These are phyloP conservation scores for Procambarus virginalis DNA, from an alignment of 1,140 invertebrate genomes.

Conservation along the genomic window DNA sequence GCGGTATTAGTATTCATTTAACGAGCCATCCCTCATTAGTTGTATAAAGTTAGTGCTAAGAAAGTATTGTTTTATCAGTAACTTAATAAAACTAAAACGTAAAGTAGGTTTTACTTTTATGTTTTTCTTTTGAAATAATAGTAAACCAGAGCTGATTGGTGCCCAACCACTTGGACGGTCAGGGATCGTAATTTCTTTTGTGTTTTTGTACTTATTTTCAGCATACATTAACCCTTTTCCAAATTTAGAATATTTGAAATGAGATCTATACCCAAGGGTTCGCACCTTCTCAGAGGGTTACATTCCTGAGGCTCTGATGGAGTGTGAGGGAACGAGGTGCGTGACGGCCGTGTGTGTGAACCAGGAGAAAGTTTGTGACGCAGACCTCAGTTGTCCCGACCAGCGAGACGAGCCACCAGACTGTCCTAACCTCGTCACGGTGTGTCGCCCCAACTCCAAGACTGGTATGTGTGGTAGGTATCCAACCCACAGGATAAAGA, in stretches of 20 bases:
- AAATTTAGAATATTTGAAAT: too few relatives aligned
- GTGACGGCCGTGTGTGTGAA: conserved; percentile 6
- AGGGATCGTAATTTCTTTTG: too few relatives aligned
- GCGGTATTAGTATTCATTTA: background rate
- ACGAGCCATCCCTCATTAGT: background rate
- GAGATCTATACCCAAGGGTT: too few relatives aligned
- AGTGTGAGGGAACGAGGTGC: background rate
- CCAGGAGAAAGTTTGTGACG: background rate
- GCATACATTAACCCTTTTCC: too few relatives aligned
- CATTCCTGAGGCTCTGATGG: background rate
- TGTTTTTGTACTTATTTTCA: too few relatives aligned
- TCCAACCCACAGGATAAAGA: background rate
- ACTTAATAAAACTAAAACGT: too few relatives aligned
- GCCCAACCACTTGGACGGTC: too few relatives aligned
- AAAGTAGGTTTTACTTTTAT: too few relatives aligned
- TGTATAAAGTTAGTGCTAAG: too few relatives aligned
- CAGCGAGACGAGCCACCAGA: background rate
- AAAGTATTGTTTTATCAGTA: too few relatives aligned
- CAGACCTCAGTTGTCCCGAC: background rate
- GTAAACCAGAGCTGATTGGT: too few relatives aligned
- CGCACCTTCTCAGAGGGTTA: background rate
- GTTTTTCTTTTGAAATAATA: too few relatives aligned
- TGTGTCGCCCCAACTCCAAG: background rate
- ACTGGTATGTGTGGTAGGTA: background rate
- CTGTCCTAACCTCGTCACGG: background rate